These are phyloP conservation scores for Dinomys branickii DNA, from an alignment of 2,113 vertebrate genomes.

Conservation along the genomic window DNA sequence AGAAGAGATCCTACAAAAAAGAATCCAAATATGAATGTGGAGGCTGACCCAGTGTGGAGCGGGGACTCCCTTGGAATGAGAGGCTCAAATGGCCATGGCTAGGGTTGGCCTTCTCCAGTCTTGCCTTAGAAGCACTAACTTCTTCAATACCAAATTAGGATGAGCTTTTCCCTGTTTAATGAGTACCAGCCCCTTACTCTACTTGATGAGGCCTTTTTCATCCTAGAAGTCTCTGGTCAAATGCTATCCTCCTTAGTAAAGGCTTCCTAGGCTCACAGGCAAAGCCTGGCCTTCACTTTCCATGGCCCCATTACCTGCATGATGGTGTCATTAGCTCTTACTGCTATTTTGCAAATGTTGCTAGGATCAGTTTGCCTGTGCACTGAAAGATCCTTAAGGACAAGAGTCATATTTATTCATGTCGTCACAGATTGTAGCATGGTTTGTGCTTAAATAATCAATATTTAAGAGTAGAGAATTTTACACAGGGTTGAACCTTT, in stretches of 20 bases:
- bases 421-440: background rate
- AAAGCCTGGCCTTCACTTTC: background rate
- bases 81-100: background rate
- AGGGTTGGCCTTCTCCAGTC: background rate
- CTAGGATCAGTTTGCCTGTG: background rate
- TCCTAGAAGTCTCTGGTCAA: background rate
- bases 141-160: background rate
- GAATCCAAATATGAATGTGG: background rate
- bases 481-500: background rate
- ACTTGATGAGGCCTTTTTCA: background rate
- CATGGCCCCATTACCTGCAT: fast-evolving
- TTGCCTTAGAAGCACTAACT: background rate
- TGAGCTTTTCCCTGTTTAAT: background rate
- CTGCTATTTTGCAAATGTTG: background rate
- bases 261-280: background rate
- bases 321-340: fast-evolving
- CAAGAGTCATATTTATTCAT: background rate
- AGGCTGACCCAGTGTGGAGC: background rate
- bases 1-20: background rate
- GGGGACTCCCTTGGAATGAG: background rate
- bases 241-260: background rate
- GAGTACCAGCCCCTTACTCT: background rate
- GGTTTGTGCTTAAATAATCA: background rate
- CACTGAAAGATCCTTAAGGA: background rate
- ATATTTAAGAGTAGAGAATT: background rate